phyloP scores from a whole-genome alignment of 2,888 invertebrate genomes.

The Bellardia bayeri region DNA sequence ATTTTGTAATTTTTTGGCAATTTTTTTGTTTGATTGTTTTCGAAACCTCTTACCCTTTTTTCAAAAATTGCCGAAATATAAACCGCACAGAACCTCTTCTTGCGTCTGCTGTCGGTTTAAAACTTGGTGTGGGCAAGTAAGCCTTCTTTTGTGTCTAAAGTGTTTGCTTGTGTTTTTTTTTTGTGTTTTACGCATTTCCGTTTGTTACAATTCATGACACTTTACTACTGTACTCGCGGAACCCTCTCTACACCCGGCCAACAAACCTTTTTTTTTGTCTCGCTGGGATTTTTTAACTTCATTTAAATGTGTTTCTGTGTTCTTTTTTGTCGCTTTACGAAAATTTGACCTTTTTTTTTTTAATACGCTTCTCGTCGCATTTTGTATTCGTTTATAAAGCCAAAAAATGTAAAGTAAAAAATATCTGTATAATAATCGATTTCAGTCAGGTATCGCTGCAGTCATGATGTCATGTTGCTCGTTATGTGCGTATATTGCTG shows the following conservation, averaged over 20 bases:
- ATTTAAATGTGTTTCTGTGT: constrained; percentile 7
- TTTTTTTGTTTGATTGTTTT: constrained; percentile 48
- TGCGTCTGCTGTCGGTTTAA: neutral
- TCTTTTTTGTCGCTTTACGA: constrained; percentile 19
- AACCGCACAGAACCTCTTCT: constrained; percentile 22
- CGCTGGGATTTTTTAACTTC: neutral
- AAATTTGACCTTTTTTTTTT: constrained; percentile 20
- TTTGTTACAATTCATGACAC: constrained; percentile 69
- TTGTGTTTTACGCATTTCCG: constrained; percentile 69
- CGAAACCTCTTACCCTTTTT: constrained; percentile 37
- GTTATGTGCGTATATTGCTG: constrained; percentile 54
- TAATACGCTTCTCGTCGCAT: constrained; percentile 2
- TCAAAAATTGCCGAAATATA: constrained; percentile 46
- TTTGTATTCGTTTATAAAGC: neutral
- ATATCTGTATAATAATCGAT: constrained; percentile 60
- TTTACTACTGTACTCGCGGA: constrained; percentile 1
- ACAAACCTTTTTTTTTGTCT: neutral
- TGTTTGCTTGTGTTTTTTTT: constrained; percentile 17
- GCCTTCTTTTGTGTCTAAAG: constrained; percentile 31
- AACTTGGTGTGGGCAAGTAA: constrained; percentile 33
- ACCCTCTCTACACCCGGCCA: neutral
- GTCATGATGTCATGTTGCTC: constrained; percentile 53
- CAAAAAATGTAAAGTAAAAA: neutral
- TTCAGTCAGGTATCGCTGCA: constrained; percentile 50
- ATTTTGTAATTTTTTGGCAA: constrained; percentile 63